These are phyloP conservation scores for Thrips palmi DNA, from an alignment of 1,140 invertebrate genomes.

Conservation along the genomic window DNA sequence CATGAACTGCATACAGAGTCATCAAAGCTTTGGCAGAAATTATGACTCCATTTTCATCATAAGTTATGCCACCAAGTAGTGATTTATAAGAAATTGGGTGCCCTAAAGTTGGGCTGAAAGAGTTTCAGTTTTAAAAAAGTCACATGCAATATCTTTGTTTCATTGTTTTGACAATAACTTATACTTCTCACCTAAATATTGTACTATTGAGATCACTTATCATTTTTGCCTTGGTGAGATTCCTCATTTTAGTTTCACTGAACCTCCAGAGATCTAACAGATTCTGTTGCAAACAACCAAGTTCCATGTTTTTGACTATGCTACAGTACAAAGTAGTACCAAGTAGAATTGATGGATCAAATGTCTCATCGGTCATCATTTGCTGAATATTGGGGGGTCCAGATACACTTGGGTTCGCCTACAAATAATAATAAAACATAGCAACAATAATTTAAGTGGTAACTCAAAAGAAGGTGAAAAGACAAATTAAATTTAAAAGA, in stretches of 20 bases:
- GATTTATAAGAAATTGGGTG: constrained; percentile 42
- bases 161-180: too few relatives aligned
- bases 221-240: constrained; percentile 38
- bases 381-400: too few relatives aligned
- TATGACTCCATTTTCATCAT: constrained; percentile 37
- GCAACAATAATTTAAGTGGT: too few relatives aligned
- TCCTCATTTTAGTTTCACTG: constrained; percentile 29
- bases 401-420: too few relatives aligned
- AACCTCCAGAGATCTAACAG: constrained; percentile 53
- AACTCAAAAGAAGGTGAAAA: too few relatives aligned
- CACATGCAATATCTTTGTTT: neutral
- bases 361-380: constrained; percentile 17
- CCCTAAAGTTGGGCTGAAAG: constrained; percentile 37
- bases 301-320: constrained; percentile 32
- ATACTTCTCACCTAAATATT: constrained; percentile 22
- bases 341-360: constrained; percentile 32
- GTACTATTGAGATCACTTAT: constrained; percentile 36
- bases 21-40: constrained; percentile 39
- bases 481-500: too few relatives aligned
- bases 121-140: constrained; percentile 4
- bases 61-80: constrained; percentile 37
- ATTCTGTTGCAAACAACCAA: constrained; percentile 39
- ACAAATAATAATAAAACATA: too few relatives aligned
- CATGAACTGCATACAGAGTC: constrained; percentile 38
- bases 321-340: constrained; percentile 33